Conservation (phyloP, 2,113 vertebrate species). For the Amblyornis subalaris region DNA sequence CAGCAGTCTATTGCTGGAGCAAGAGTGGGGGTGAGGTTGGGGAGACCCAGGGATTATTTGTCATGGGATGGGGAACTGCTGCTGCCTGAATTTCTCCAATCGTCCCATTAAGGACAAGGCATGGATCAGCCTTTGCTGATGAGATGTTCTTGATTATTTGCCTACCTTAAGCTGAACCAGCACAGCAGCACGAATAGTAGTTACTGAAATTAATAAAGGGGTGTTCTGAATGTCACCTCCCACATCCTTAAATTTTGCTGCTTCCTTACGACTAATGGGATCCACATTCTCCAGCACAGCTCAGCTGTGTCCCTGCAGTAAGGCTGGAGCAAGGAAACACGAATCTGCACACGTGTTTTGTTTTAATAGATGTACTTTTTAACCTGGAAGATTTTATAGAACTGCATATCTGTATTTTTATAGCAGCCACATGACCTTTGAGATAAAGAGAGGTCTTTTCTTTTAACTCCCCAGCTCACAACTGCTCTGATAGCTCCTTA, state of each 20-base stretch:
- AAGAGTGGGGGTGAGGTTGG: neutral
- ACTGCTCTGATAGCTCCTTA: slow-evolving; percentile 47
- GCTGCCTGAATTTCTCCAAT: neutral
- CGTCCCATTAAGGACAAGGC: neutral
- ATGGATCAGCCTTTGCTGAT: neutral
- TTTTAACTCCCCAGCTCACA: slow-evolving; percentile 47
- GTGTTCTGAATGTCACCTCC: neutral
- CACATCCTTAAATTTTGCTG: neutral
- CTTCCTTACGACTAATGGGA: neutral
- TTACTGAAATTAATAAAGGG: neutral
- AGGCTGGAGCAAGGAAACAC: neutral
- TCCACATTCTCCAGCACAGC: neutral
- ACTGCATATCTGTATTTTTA: slow-evolving; percentile 8
- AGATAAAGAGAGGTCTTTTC: slow-evolving; percentile 38
- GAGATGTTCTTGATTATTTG: neutral
- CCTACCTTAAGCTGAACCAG: neutral
- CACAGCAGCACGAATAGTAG: neutral
- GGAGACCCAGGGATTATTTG: neutral
- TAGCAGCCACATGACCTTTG: slow-evolving; percentile 30
- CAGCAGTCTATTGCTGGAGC: neutral
- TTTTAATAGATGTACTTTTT: slow-evolving; percentile 31
- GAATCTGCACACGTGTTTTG: neutral
- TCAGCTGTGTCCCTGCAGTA: neutral
- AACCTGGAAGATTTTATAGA: slow-evolving; percentile 7
- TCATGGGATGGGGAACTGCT: neutral